Conservation (phyloP, 2,888 invertebrate genomes). For the Leucania comma region DNA sequence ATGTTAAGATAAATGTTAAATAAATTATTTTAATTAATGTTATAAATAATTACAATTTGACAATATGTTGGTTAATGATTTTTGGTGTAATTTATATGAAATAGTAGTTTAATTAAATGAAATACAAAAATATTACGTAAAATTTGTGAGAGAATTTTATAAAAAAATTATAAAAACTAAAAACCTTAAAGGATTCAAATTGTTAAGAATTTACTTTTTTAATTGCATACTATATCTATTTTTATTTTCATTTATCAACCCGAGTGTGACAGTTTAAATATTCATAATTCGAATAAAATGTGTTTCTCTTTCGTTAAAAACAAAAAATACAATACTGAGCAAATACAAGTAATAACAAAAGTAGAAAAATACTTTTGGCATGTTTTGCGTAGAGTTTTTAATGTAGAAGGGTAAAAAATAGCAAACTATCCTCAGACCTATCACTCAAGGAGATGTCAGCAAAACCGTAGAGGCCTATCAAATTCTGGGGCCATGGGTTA, state of each 20-base stretch:
- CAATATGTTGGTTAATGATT: slow-evolving; percentile 57
- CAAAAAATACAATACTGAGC: background rate
- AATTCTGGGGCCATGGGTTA: no score
- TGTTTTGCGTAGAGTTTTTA: background rate
- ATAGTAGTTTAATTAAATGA: slow-evolving; percentile 13
- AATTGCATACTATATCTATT: background rate
- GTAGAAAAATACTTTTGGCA: no score
- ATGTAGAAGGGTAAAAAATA: no score
- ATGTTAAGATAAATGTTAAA: slow-evolving; percentile 37
- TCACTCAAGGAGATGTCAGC: no score
- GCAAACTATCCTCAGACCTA: no score
- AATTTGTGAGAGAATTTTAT: background rate
- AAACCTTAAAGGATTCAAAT: background rate
- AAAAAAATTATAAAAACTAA: background rate
- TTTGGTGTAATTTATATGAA: slow-evolving; percentile 37
- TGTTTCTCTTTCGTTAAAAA: slow-evolving; percentile 27
- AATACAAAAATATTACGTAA: slow-evolving; percentile 12
- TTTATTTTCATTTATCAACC: background rate
- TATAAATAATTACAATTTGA: slow-evolving; percentile 51
- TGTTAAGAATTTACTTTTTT: background rate
- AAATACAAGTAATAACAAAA: no score
- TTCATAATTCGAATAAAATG: slow-evolving; percentile 15
- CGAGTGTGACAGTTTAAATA: no score
- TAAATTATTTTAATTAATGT: slow-evolving; percentile 43
- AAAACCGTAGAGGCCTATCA: no score